These are phyloP conservation scores for Mohoua ochrocephala DNA, from an alignment of 2,113 vertebrate species.

Conservation along the genomic window DNA sequence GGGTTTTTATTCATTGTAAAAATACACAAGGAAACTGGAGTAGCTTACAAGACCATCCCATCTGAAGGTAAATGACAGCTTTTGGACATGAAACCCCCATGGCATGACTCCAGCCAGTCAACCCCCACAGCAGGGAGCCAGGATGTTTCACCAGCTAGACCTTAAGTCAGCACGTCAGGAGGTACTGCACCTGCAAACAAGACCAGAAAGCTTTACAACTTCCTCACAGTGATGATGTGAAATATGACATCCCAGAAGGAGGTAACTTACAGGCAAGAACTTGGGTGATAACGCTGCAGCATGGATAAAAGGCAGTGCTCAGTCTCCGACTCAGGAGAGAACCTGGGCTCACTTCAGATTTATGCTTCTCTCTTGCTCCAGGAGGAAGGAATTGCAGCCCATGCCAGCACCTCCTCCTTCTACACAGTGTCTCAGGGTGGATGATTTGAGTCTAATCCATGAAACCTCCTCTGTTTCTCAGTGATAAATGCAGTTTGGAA, in stretches of 20 bases:
- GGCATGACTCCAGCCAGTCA: not conserved
- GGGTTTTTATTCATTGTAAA: not conserved
- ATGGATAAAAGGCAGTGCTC: not conserved
- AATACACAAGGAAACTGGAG: not conserved
- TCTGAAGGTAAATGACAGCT: not conserved
- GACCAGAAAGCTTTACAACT: not conserved
- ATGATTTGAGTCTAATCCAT: not conserved
- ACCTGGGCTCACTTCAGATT: not conserved
- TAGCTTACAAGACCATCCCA: not conserved
- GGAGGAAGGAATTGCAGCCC: not conserved
- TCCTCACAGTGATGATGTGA: not conserved
- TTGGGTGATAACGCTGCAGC: not conserved
- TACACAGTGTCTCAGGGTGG: not conserved
- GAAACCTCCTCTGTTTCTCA: not conserved
- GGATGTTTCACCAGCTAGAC: not conserved
- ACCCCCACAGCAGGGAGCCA: rapidly evolving
- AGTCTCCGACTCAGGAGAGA: not conserved
- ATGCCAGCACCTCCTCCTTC: not conserved
- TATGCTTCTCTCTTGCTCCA: not conserved
- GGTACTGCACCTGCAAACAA: not conserved
- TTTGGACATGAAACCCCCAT: not conserved
- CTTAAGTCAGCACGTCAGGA: not conserved
- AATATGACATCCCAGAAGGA: not conserved
- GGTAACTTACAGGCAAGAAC: not conserved
- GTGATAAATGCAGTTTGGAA: not conserved